Evolutionary conservation across 1,140 invertebrate genomes (phyloP).

Genomic region (Prorops nasuta): DNA sequence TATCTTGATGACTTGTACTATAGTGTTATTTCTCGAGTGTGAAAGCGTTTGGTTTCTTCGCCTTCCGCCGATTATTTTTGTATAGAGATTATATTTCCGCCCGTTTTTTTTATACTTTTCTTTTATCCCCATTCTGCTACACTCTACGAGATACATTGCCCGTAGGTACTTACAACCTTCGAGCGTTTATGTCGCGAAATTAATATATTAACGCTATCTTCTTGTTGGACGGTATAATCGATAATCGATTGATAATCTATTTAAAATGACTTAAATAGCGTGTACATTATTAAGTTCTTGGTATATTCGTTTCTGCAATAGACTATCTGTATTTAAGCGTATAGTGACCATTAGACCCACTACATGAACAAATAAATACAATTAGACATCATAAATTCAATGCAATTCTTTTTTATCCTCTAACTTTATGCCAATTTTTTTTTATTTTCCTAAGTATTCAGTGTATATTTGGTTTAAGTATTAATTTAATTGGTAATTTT

Average conservation of each 20-base stretch:
- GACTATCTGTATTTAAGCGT: constrained; percentile 54
- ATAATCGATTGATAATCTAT: constrained; percentile 43
- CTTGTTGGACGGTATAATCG: constrained; percentile 44
- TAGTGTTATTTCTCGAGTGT: constrained; percentile 34
- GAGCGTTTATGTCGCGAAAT: constrained; percentile 32
- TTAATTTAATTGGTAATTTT: no score
- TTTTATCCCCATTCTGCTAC: constrained; percentile 17
- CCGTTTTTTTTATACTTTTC: constrained; percentile 13
- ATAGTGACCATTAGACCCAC: constrained; percentile 48
- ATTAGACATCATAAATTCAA: constrained; percentile 38
- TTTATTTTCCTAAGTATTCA: no score
- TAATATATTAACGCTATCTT: constrained; percentile 49
- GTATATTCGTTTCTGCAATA: constrained; percentile 52
- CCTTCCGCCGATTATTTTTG: constrained; percentile 35
- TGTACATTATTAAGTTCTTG: constrained; percentile 52
- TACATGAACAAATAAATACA: constrained; percentile 54
- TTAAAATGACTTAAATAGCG: constrained; percentile 46
- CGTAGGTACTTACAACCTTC: constrained; percentile 22
- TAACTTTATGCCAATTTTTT: no score
- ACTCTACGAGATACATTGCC: constrained; percentile 19
- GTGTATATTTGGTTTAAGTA: no score
- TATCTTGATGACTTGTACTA: constrained; percentile 50
- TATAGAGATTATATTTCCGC: constrained; percentile 37
- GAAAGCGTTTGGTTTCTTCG: constrained; percentile 28
- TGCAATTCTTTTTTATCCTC: not conserved